These are phyloP conservation scores for Pseudoatta argentina DNA, from an alignment of 1,140 invertebrate species.

Conservation along the genomic window DNA sequence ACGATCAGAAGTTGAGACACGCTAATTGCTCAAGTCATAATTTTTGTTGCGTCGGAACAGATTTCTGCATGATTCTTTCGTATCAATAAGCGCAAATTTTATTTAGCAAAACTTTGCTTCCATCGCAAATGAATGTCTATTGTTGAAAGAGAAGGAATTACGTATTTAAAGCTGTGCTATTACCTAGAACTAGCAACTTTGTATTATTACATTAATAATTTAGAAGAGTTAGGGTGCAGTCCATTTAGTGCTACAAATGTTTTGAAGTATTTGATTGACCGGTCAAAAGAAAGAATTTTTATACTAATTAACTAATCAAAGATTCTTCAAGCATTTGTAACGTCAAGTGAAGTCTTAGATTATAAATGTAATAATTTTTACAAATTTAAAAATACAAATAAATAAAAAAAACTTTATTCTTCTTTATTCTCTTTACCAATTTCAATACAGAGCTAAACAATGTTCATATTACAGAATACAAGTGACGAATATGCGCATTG, in stretches of 20 bases:
- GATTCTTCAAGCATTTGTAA: too few relatives aligned
- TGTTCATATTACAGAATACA: not conserved
- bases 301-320: too few relatives aligned
- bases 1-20: constrained; percentile 19
- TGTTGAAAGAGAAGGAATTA: constrained; percentile 11
- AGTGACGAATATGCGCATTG: not conserved
- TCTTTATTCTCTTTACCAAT: not conserved
- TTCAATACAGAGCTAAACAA: not conserved
- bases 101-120: constrained; percentile 7
- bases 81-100: constrained; percentile 11
- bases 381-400: not conserved
- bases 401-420: not conserved
- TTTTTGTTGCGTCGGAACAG: constrained; percentile 13
- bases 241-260: too few relatives aligned
- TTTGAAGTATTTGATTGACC: too few relatives aligned
- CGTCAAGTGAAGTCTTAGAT: not conserved
- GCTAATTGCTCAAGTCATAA: constrained; percentile 36
- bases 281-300: too few relatives aligned
- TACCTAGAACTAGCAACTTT: not conserved
- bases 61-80: constrained; percentile 11
- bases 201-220: constrained; percentile 11
- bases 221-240: not conserved
- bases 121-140: not conserved
- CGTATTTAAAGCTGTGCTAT: not conserved
- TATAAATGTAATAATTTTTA: not conserved